Base-by-base conservation (phyloP, 2,888 invertebrate genomes). In the Flabesymbios commensalis region DNA sequence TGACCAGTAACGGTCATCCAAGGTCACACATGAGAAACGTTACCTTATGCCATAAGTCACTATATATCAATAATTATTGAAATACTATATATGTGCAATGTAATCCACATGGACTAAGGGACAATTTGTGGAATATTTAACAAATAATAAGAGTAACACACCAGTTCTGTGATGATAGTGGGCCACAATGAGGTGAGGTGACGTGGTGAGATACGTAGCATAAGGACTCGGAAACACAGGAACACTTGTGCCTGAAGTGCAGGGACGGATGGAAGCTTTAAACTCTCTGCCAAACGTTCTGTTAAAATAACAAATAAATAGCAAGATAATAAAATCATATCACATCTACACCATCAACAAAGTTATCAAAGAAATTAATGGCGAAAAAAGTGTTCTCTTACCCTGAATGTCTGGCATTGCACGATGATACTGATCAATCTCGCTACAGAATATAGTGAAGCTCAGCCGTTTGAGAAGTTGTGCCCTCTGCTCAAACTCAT, bases 101-200 rank as follows among this genome's bases (percentile, higher is more conserved):
- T n/a, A n/a, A n/a, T n/a, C n/a, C n/a, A n/a, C n/a, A n/a, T n/a
- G n/a, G n/a, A n/a, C n/a, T n/a, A n/a, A n/a, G n/a, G n/a, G n/a
- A n/a, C n/a, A n/a, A n/a, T n/a, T n/a, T n/a, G n/a, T n/a, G n/a
- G 7, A 51, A 51, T 24, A 29, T 14, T 26, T 29, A 51, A 51
- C 17, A 51, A 14, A 26, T 10, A 51, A 17, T 14, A 5, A 26
- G 17, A 10, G 10, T 17, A 28, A 26, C 24, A 17, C 64, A 86
- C 90, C 87, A 94, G 88, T 86, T 94, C 94, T 52, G 92, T 91
- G 70, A 94, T 90, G 74, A 94, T 91, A 52, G 91, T 90, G 5
- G 94, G 94, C 94, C 94, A 94, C 57, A 94, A 85, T 0, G 92
- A 92, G 17, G 91, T 91, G 7, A 94, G 88, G 75, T 92, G 90